Evolutionary conservation across 2,888 invertebrate genomes (phyloP), one percentile per base, ranked within the genome.

Genomic region (Alviniconcha strummeri): DNA sequence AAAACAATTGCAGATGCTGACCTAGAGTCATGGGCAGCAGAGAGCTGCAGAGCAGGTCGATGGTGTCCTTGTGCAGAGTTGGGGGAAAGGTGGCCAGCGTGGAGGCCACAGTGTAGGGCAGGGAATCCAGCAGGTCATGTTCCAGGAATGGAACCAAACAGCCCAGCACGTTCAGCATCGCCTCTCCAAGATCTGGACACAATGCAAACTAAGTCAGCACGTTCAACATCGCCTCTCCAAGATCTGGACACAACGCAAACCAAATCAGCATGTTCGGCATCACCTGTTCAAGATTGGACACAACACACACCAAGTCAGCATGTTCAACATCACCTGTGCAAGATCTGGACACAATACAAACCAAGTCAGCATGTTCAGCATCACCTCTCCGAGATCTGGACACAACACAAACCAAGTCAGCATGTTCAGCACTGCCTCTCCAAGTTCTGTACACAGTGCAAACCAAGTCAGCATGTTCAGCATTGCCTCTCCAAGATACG

Each of bases 141-240:
- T 99, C 99, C 92, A 99, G 95, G 94, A 99, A 99, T 15, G 99
- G 98, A 87, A 99, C 95, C 89, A 99, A 95, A 93, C 98, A 98
- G 87, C 98, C 97, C 87, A 99, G 95, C 90, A 98, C 98, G 94
- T 98, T 98, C 69, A 99, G 95, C 82, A 99, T 96, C 57, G 98
- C 97, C 95, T 97, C 97, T 17, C 98, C 99, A 93, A 99, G 97
- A 83, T 96, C 99, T 92, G 88, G 9, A 86, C 76, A 36, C 36
- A 36, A 36, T 3, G 99, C 95, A 89, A 99, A 95, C 93, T 98
- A 98, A 87, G 98, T 97, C 87, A 99, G 95, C 90, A 98, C 98
- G 94, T 98, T 98, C 69, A 99, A 95, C 82, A 99, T 96, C 57
- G 98, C 97, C 95, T 97, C 97, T 17, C 98, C 99, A 93, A 99